Percentiles rank a stretch among this genome's conserved stretches.
Evolutionary conservation across 2,113 vertebrate species (phyloP).

Genomic region (Larimichthys polyactis): DNA sequence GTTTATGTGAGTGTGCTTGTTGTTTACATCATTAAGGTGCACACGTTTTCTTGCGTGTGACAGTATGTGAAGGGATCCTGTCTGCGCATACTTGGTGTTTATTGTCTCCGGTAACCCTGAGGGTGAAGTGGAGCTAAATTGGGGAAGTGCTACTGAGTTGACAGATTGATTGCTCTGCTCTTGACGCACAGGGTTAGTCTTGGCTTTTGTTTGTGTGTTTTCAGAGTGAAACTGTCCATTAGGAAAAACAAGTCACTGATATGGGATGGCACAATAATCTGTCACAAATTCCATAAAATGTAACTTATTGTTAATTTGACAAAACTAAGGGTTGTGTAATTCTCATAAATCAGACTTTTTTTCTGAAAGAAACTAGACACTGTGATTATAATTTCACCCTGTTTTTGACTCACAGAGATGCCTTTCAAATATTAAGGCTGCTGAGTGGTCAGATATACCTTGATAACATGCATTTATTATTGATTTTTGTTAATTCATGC

Average conservation of each 20-base stretch:
- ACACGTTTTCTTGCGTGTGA: conserved; percentile 20
- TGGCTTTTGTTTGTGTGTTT: conserved; percentile 19
- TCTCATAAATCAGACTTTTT: neutral
- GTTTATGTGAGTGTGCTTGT: neutral
- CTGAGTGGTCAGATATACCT: neutral
- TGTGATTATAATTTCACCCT: neutral
- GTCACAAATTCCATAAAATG: neutral
- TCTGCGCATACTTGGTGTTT: neutral
- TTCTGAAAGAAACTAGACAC: neutral
- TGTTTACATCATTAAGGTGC: conserved; percentile 10
- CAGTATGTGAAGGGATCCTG: conserved; percentile 2
- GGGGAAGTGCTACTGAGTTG: conserved; percentile 32
- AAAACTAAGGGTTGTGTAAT: neutral
- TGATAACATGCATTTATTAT: too few relatives aligned
- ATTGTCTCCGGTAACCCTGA: conserved; percentile 28
- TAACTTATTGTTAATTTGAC: neutral
- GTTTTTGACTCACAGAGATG: neutral
- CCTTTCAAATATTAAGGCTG: neutral
- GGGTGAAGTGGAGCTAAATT: conserved; percentile 31
- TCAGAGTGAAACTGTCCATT: conserved; percentile 27
- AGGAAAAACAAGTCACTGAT: conserved; percentile 24
- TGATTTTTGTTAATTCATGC: neutral
- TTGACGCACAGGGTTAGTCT: conserved; percentile 30
- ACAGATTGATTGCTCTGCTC: conserved; percentile 28
- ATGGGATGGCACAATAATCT: neutral